Base-by-base conservation (phyloP, 2,113 vertebrate species). In the Sisor rabdophorus region DNA sequence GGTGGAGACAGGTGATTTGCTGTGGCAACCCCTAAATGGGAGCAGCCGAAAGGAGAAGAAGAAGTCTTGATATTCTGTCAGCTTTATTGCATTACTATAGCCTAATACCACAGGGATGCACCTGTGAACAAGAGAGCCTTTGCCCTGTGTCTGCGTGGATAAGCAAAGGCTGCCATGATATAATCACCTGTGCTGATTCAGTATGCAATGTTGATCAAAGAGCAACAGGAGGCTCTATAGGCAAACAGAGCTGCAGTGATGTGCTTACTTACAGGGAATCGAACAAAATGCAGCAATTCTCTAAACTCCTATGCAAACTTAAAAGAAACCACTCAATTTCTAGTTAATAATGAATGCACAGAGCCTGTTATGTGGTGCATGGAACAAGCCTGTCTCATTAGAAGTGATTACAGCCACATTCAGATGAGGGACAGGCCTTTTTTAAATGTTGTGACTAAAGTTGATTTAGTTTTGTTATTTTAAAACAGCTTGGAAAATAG, bases 161-260 rank as follows among this genome's bases (percentile, higher is more conserved):
- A 79, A 73, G 75, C 79, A 61, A 67, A 53, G 73, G 82, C 77
- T 73, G 73, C 61, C 11, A 80, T 79, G 65, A 65, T 82, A 77
- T 87, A 79, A 83, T 85, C 80, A 79, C 40, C 50, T 70, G 81
- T 76, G 86, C 72, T 71, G 74, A 80, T 73, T 63, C 50, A 71
- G 81, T 61, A 36, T 47, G 70, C 12, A 26, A 74, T 81, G 28
- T 83, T 75, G 36, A 65, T 68, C 79, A 77, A 53, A 85, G 61
- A 82, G 84, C 77, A 81, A 65, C 59, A 40, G 56, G 36, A 74
- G 80, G 74, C 74, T 71, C 69, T 50, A 17, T 19, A 44, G 40
- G 74, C 70, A 79, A 73, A 36, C 26, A 50, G 74, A 28, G n/a
- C 24, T 52, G 65, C 83, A 30, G 60, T 69, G 71, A 76, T 61